phyloP scores from a whole-genome alignment of 2,113 vertebrate genomes.

The Glareola pratincola region DNA sequence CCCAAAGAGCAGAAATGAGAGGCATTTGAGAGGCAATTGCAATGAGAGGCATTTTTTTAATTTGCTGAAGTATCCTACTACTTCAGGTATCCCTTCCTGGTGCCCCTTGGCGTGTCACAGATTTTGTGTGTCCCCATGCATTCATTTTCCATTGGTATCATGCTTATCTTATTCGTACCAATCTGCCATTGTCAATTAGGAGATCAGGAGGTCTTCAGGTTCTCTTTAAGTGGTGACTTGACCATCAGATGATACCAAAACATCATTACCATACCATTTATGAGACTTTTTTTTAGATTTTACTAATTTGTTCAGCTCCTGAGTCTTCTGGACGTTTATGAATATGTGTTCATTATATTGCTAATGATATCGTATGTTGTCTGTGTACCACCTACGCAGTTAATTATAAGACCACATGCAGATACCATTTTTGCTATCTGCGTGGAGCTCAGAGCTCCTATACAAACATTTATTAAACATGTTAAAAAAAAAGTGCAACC shows the following conservation, averaged over 20 bases:
- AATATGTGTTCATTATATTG: not conserved
- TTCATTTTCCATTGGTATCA: not conserved
- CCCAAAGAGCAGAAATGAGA: not conserved
- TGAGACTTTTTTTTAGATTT: not conserved
- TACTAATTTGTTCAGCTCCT: not conserved
- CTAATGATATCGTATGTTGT: not conserved
- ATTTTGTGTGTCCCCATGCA: not conserved
- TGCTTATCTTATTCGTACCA: not conserved
- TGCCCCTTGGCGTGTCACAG: not conserved
- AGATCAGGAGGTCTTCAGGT: not conserved
- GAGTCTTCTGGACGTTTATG: not conserved
- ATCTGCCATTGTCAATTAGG: not conserved
- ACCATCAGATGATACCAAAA: not conserved
- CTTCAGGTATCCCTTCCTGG: not conserved
- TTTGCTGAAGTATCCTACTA: not conserved
- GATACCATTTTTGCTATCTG: not conserved
- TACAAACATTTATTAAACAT: not conserved
- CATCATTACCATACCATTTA: not conserved
- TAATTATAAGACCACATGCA: not conserved
- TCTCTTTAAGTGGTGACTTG: not conserved
- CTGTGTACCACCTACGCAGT: not conserved
- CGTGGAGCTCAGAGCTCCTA: not conserved
- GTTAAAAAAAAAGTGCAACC: not conserved
- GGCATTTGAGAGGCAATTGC: no score
- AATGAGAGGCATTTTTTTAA: not conserved